Evolutionary conservation across 2,797 vertebrate genomes (phyloP).

Genomic region (Enteromius radiatus): DNA sequence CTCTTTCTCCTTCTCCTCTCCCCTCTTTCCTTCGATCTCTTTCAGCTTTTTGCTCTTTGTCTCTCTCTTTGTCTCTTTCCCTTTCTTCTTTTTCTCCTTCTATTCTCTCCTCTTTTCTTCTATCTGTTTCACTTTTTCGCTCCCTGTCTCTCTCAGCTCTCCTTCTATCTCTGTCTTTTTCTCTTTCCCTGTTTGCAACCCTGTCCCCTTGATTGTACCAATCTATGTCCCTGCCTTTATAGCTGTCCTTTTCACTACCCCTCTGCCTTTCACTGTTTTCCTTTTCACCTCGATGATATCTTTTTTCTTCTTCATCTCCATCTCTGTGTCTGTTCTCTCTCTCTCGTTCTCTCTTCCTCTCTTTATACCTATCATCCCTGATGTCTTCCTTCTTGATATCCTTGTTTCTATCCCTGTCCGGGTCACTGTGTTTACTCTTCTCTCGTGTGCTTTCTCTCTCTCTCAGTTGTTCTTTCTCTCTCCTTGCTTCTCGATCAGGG

Average conservation of each 20-base stretch:
- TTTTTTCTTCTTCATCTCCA: conserved; percentile 58
- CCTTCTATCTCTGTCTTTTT: conserved; percentile 33
- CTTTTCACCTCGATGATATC: conserved; percentile 53
- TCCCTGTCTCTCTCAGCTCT: conserved; percentile 51
- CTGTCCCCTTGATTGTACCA: conserved; percentile 37
- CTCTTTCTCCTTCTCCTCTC: conserved; percentile 21
- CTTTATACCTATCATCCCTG: conserved; percentile 40
- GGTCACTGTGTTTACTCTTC: conserved; percentile 66
- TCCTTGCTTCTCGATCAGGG: conserved; percentile 69
- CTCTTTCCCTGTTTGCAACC: neutral
- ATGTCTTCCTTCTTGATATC: conserved; percentile 44
- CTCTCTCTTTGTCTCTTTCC: conserved; percentile 36
- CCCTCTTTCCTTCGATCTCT: conserved; percentile 49
- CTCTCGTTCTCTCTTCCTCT: conserved; percentile 64
- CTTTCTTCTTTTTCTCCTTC: conserved; percentile 24
- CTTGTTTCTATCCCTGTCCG: conserved; percentile 59
- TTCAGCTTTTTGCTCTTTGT: conserved; percentile 44
- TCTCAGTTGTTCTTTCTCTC: conserved; percentile 69
- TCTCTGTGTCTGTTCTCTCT: conserved; percentile 66
- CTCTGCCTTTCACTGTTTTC: conserved; percentile 15
- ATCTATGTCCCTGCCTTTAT: conserved; percentile 59
- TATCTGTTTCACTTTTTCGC: conserved; percentile 41
- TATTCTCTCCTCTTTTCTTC: conserved; percentile 41
- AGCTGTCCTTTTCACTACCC: conserved; percentile 56
- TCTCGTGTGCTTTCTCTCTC: conserved; percentile 60